A percentile compares a stretch with the other conserved stretches of the same genome.
Conservation (phyloP, 2,888 invertebrate species). For the Aplocera efformata region DNA sequence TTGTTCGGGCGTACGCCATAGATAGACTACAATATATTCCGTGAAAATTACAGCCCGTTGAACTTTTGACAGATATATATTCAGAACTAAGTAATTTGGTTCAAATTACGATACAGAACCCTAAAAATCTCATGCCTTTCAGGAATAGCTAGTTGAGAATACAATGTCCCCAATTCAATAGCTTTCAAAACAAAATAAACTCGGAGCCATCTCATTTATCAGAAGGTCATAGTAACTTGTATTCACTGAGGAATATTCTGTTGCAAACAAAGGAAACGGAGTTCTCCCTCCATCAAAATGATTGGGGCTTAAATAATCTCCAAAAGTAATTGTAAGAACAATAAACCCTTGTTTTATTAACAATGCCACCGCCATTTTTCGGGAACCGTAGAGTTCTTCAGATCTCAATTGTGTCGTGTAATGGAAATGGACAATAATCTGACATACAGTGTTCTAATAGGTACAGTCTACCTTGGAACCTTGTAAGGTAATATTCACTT, state of each 20-base stretch:
- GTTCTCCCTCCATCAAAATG: slow-evolving; percentile 7
- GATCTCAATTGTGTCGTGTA: too few species aligned
- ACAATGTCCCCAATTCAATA: neutral
- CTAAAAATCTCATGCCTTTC: neutral
- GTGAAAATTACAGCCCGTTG: too few species aligned
- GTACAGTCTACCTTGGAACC: too few species aligned
- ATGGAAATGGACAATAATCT: neutral
- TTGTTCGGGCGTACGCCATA: too few species aligned
- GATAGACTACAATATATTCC: too few species aligned
- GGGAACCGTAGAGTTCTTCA: too few species aligned
- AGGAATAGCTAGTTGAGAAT: neutral
- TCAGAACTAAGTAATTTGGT: too few species aligned
- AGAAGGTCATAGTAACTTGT: neutral
- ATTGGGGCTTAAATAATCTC: slow-evolving; percentile 8
- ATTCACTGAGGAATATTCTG: slow-evolving; percentile 3
- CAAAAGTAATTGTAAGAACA: slow-evolving; percentile 12
- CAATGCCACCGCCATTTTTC: slow-evolving; percentile 2
- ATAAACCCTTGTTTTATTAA: slow-evolving; percentile 10
- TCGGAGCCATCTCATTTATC: neutral
- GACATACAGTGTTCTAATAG: too few species aligned
- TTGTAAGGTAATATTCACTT: too few species aligned
- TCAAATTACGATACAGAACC: neutral
- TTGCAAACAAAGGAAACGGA: slow-evolving; percentile 8
- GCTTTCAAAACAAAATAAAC: too few species aligned
- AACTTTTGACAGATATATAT: too few species aligned